Evolutionary conservation across 2,888 invertebrate genomes (phyloP).

Genomic region (Leucania comma): DNA sequence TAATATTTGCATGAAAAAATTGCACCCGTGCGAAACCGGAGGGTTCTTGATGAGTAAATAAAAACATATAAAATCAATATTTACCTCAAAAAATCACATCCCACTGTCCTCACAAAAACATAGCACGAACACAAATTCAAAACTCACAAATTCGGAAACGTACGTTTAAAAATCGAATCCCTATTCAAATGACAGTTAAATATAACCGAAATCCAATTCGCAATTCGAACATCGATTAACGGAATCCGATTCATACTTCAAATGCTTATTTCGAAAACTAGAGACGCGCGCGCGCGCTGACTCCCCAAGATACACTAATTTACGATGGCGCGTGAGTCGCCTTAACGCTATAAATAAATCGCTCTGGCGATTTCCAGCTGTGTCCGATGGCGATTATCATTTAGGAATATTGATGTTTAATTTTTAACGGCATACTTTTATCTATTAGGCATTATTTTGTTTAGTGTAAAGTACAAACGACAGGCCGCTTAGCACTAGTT

Average conservation of each 20-base stretch:
- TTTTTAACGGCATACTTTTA: conserved; percentile 16
- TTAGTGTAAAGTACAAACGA: too few relatives aligned
- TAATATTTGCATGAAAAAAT: too few relatives aligned
- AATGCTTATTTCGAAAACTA: conserved; percentile 57
- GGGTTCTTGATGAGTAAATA: neutral
- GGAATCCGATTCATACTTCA: conserved; percentile 66
- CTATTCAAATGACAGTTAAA: conserved; percentile 64
- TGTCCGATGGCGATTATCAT: conserved; percentile 59
- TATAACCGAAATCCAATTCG: conserved; percentile 44
- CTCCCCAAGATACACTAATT: conserved; percentile 77
- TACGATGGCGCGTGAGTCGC: conserved; percentile 76
- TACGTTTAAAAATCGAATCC: conserved; percentile 54
- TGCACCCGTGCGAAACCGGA: neutral
- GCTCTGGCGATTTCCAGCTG: conserved; percentile 68
- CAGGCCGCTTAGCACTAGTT: too few relatives aligned
- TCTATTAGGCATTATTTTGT: neutral
- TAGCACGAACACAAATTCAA: conserved; percentile 53
- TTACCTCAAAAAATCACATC: conserved; percentile 56
- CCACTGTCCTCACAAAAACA: conserved; percentile 49
- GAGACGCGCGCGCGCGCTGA: conserved; percentile 81
- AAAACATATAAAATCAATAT: neutral
- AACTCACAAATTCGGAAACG: conserved; percentile 42
- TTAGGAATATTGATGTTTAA: conserved; percentile 58
- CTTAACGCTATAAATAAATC: conserved; percentile 81
- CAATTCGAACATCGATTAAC: conserved; percentile 54